phyloP scores from a whole-genome alignment of 2,797 vertebrate genomes.

The Sebastolobus altivelis region DNA sequence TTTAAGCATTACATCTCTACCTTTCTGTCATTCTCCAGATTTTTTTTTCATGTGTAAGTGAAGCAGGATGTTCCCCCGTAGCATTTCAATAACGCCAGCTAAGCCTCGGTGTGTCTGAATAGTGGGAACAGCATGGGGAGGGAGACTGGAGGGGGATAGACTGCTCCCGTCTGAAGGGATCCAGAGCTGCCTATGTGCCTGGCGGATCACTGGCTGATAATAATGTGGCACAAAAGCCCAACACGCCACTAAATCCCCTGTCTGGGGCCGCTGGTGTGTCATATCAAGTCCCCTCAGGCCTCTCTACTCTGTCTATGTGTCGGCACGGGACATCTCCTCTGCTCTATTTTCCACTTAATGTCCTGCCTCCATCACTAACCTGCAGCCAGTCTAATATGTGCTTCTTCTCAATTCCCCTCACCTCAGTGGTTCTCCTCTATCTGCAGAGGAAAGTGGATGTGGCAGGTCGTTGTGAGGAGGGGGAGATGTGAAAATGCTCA shows the following conservation, averaged over 20 bases:
- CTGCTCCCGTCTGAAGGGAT: constrained; percentile 69
- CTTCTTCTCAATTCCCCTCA: constrained; percentile 63
- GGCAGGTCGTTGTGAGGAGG: constrained; percentile 47
- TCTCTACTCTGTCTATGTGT: constrained; percentile 53
- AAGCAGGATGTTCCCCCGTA: constrained; percentile 51
- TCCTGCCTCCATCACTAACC: constrained; percentile 64
- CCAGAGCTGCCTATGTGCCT: constrained; percentile 72
- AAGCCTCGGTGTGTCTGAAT: constrained; percentile 67
- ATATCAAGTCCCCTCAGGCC: constrained; percentile 74
- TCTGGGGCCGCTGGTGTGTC: constrained; percentile 71
- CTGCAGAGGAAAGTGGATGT: constrained; percentile 59
- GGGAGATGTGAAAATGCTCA: constrained; percentile 29
- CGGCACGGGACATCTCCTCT: constrained; percentile 62
- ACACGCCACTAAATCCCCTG: constrained; percentile 74
- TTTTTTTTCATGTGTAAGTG: constrained; percentile 34
- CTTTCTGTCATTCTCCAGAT: constrained; percentile 41
- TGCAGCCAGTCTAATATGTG: constrained; percentile 66
- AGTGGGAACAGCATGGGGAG: constrained; percentile 58
- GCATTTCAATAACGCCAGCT: constrained; percentile 72
- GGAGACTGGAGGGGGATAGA: constrained; percentile 68
- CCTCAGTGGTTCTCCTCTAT: constrained; percentile 50
- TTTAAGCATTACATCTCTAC: constrained; percentile 23
- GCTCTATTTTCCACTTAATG: constrained; percentile 68
- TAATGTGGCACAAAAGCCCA: constrained; percentile 80
- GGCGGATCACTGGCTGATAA: constrained; percentile 78